Conservation (phyloP, 1,140 invertebrate species). For the Theocolax elegans region DNA sequence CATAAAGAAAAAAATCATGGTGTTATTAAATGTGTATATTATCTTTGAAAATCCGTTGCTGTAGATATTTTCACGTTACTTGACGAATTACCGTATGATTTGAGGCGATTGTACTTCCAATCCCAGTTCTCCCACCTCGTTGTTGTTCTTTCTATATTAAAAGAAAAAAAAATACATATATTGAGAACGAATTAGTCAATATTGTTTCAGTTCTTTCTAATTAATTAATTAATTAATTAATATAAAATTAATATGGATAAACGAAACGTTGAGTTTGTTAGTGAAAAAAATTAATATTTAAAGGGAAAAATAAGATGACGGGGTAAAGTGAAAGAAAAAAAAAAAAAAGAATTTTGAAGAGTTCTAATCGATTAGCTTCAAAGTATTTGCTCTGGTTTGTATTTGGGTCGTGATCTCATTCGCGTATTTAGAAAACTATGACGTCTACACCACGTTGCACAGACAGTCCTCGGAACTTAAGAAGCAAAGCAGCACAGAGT, state of each 20-base stretch:
- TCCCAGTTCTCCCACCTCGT: constrained; percentile 42
- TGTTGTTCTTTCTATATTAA: constrained; percentile 40
- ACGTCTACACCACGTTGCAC: constrained; percentile 35
- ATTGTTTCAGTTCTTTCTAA: not conserved
- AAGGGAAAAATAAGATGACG: too few relatives aligned
- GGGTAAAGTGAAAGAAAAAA: constrained; percentile 2
- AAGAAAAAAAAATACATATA: constrained; percentile 26
- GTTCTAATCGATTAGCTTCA: constrained; percentile 38
- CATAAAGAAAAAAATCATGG: constrained; percentile 53
- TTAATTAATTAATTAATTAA: too few relatives aligned
- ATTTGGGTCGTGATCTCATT: constrained; percentile 45
- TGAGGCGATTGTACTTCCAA: constrained; percentile 46
- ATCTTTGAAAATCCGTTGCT: constrained; percentile 52
- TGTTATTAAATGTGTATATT: constrained; percentile 64
- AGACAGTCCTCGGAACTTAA: constrained; percentile 25
- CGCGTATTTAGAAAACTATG: constrained; percentile 44
- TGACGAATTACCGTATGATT: constrained; percentile 43
- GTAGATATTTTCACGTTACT: constrained; percentile 43
- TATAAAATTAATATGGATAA: too few relatives aligned
- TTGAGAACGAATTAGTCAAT: constrained; percentile 34
- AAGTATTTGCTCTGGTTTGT: constrained; percentile 38
- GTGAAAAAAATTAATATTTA: too few relatives aligned
- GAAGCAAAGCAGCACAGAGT: constrained; percentile 25
- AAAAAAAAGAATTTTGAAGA: constrained; percentile 27
- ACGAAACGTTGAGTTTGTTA: constrained; percentile 33